These are phyloP conservation scores for Bicyclus anynana DNA, from an alignment of 1,140 invertebrate genomes.

Conservation along the genomic window DNA sequence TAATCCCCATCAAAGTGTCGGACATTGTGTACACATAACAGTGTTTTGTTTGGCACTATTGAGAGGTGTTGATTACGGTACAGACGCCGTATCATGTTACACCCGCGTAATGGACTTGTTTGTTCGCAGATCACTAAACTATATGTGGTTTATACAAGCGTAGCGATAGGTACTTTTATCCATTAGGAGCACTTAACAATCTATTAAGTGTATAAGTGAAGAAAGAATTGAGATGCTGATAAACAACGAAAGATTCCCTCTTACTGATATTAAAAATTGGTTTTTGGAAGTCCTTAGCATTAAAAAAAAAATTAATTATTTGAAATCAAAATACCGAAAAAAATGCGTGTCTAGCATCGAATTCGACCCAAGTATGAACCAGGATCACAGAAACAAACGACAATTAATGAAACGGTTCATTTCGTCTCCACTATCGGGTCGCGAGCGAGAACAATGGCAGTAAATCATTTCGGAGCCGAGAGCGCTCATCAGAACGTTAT, in stretches of 20 bases:
- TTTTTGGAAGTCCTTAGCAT: too few relatives aligned
- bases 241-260: too few relatives aligned
- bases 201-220: too few relatives aligned
- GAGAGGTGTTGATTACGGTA: conserved; percentile 4
- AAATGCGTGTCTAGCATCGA: background rate
- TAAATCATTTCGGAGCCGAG: conserved; percentile 17
- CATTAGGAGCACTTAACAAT: too few relatives aligned
- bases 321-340: too few relatives aligned
- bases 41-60: background rate
- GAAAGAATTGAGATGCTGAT: too few relatives aligned
- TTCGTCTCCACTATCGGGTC: conserved; percentile 7
- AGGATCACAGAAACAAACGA: background rate
- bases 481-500: conserved; percentile 7
- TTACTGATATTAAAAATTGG: too few relatives aligned
- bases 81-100: conserved; percentile 11
- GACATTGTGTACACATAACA: background rate
- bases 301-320: too few relatives aligned
- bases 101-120: background rate
- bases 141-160: background rate
- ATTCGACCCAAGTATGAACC: background rate
- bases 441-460: conserved; percentile 14
- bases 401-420: conserved; percentile 4
- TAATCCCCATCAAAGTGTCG: background rate
- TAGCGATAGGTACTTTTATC: too few relatives aligned
- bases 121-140: background rate